Evolutionary conservation across 2,113 vertebrate genomes (phyloP).

Genomic region (Rhadina sibilatrix): DNA sequence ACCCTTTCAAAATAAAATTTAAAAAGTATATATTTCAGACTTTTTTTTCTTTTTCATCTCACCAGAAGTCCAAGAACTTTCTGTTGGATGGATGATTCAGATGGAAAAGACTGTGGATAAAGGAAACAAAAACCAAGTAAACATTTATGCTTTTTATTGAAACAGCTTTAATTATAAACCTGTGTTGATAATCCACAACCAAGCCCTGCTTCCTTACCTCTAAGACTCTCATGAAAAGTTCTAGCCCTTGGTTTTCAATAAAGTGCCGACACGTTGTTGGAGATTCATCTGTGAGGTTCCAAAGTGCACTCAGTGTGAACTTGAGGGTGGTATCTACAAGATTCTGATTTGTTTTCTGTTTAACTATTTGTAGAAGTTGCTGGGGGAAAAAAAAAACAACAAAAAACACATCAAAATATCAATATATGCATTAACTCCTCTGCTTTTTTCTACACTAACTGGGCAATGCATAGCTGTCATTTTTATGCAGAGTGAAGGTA

Average conservation of each 20-base stretch:
- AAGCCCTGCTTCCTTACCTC: constrained; percentile 79
- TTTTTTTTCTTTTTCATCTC: constrained; percentile 61
- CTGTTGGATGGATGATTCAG: constrained; percentile 96
- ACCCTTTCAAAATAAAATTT: background rate
- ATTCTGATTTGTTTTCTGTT: constrained; percentile 93
- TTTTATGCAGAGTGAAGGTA: background rate
- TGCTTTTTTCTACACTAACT: background rate
- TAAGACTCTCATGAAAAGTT: constrained; percentile 95
- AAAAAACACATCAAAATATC: background rate
- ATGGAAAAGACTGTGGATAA: constrained; percentile 88
- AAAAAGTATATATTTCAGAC: background rate
- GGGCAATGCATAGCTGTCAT: background rate
- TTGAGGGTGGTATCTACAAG: constrained; percentile 96
- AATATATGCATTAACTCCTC: background rate
- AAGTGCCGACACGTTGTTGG: constrained; percentile 99
- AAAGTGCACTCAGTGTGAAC: constrained; percentile 96
- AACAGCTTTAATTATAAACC: background rate
- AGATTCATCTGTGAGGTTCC: constrained; percentile 98
- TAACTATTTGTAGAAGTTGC: constrained; percentile 99
- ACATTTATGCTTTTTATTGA: background rate
- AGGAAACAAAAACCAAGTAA: constrained; percentile 16
- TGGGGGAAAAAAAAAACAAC: background rate
- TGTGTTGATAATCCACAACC: background rate
- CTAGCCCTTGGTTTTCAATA: constrained; percentile 97
- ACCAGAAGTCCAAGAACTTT: constrained; percentile 98